These are phyloP conservation scores for Pteruthius melanotis DNA, from an alignment of 2,113 vertebrate species.

Conservation along the genomic window DNA sequence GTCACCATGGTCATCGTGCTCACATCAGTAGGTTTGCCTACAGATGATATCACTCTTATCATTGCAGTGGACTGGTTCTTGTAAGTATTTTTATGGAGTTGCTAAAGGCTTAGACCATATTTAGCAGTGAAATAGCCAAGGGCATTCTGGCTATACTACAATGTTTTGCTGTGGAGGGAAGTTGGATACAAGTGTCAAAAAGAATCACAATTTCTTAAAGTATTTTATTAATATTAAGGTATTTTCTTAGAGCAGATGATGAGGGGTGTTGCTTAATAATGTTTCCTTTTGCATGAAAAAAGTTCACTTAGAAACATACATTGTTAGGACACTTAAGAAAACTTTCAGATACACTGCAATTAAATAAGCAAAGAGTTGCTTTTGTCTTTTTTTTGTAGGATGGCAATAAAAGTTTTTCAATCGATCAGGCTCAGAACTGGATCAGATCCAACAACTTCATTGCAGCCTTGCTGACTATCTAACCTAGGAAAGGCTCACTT, in stretches of 20 bases:
- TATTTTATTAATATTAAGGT: neutral
- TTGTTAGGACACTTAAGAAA: neutral
- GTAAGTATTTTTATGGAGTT: slow-evolving; percentile 78
- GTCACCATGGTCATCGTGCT: slow-evolving; percentile 98
- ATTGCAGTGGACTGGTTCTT: slow-evolving; percentile 98
- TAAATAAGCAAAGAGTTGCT: neutral
- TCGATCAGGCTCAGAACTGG: neutral
- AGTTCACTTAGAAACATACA: neutral
- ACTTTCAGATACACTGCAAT: neutral
- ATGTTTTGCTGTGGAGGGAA: neutral
- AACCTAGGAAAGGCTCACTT: neutral
- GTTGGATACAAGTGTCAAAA: neutral
- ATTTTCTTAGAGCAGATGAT: neutral
- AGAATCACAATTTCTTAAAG: neutral
- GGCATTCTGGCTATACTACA: neutral
- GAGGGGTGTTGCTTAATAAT: neutral
- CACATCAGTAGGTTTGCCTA: slow-evolving; percentile 95
- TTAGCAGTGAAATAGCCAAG: neutral
- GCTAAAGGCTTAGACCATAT: neutral
- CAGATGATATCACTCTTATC: slow-evolving; percentile 94
- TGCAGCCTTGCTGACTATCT: neutral
- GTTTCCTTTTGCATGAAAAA: neutral
- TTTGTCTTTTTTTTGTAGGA: neutral
- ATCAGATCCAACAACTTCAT: neutral
- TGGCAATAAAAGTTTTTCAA: neutral